A percentile compares a stretch with the other conserved stretches of the same genome.
phyloP scores from a whole-genome alignment of 2,113 vertebrate species.

The Fukomys damarensis region DNA sequence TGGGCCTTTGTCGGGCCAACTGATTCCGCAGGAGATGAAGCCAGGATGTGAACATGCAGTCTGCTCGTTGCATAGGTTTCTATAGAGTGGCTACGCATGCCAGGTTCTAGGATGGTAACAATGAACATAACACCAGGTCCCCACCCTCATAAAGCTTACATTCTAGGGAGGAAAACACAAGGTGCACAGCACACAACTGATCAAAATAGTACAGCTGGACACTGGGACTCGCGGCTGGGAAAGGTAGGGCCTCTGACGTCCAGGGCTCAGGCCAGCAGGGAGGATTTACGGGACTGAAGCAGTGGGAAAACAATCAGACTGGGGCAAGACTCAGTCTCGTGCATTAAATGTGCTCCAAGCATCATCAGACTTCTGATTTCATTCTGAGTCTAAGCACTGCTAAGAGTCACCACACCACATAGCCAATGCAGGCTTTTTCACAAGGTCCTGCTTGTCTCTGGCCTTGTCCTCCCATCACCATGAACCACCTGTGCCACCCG shows the following conservation, averaged over 20 bases:
- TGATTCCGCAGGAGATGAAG: background rate
- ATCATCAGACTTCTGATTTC: background rate
- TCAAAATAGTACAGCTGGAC: background rate
- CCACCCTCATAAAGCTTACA: background rate
- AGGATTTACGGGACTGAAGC: background rate
- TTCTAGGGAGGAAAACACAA: background rate
- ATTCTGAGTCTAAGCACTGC: background rate
- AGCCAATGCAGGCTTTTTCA: background rate
- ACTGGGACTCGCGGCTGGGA: background rate
- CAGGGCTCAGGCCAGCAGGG: too few species aligned
- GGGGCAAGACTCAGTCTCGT: background rate
- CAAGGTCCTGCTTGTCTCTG: rapidly evolving
- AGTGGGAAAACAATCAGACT: background rate
- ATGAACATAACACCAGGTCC: background rate
- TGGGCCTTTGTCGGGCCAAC: background rate
- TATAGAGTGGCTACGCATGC: background rate
- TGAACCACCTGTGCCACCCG: too few species aligned
- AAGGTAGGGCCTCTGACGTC: rapidly evolving
- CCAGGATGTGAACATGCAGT: background rate
- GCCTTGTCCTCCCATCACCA: background rate
- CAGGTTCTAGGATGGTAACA: background rate
- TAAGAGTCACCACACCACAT: background rate
- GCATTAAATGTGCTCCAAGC: background rate
- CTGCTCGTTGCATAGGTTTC: background rate
- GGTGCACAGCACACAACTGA: background rate